Evolutionary conservation across 2,888 invertebrate genomes (phyloP).

Genomic region (Agriopis marginaria): DNA sequence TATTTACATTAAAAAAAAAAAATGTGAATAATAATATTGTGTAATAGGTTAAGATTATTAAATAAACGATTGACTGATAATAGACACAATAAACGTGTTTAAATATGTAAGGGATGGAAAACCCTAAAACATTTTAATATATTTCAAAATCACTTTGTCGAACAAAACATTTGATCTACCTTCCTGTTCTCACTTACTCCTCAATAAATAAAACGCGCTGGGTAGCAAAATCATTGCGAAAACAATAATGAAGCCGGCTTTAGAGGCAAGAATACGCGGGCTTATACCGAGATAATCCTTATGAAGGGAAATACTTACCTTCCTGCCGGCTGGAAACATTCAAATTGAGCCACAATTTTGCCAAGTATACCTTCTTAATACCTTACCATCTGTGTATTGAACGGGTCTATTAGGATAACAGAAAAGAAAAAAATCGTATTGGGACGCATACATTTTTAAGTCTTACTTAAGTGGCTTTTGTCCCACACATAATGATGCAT

Average conservation of each 20-base stretch:
- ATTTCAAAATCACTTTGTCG: not conserved
- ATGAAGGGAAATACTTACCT: conserved; percentile 21
- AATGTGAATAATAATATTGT: too few relatives aligned
- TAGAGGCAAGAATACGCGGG: conserved; percentile 19
- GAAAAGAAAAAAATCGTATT: too few relatives aligned
- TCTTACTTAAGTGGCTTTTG: too few relatives aligned
- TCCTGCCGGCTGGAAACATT: conserved; percentile 2
- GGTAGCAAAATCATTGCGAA: conserved; percentile 17
- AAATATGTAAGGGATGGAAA: too few relatives aligned
- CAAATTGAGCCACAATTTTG: not conserved
- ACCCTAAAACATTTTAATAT: too few relatives aligned
- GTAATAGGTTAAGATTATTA: too few relatives aligned
- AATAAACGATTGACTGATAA: too few relatives aligned
- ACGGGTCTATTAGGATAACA: not conserved
- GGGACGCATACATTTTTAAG: too few relatives aligned
- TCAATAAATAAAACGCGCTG: conserved; percentile 4
- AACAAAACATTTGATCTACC: not conserved
- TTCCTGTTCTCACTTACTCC: not conserved
- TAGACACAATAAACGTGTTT: too few relatives aligned
- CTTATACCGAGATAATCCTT: conserved; percentile 26
- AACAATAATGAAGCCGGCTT: conserved; percentile 19
- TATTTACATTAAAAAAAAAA: too few relatives aligned
- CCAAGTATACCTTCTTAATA: not conserved
- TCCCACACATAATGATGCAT: too few relatives aligned
- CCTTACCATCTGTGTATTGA: not conserved